Base-by-base conservation (phyloP, 1,140 invertebrate genomes). In the Bombus sibiricus region DNA sequence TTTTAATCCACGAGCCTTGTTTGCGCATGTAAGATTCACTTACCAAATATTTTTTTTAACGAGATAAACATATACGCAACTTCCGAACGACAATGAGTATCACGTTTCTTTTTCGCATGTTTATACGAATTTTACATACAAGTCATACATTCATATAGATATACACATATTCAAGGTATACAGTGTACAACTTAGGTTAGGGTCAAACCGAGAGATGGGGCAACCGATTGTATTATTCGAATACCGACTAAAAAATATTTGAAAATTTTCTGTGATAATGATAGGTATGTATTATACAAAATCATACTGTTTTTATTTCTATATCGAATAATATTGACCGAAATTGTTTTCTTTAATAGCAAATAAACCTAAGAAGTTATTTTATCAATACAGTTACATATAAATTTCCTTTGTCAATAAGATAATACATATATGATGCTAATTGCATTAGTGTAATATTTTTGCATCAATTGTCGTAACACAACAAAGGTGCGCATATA, bases 151-250 rank as follows among this genome's bases (percentile, higher is more conserved):
- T 3, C 10, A 28, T 28, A 32, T 22, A 39, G 9, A 13, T 37
- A 1, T 32, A 1, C 69, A 15, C 37, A 25, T 47, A 25, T 59
- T 47, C 39, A 79, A 84, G 37, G 66, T 79, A 12, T 34, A 41
- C 53, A 71, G 76, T 71, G 32, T 34, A 34, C 53, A 71, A 32
- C n/a, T 71, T 79, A 84, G 47, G 64, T 84, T 71, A 71, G 66
- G 53, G 59, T n/a, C 53, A 71, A 39, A 62, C 76, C 64, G 53
- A 71, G 32, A 84, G 82, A 78, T 84, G 66, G 66, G 76, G 74
- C 82, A 57, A 78, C 34, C 12, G 72, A 71, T 79, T 79, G 66
- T 0, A 5, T 80, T 32, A 9, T 32, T 69, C 9, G 28, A 66
- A 76, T 53, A 43, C 47, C 64, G 47, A n/a, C 43, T 43, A 59